phyloP scores from a whole-genome alignment of 2,113 vertebrate genomes.

The Leucosticte australis region DNA sequence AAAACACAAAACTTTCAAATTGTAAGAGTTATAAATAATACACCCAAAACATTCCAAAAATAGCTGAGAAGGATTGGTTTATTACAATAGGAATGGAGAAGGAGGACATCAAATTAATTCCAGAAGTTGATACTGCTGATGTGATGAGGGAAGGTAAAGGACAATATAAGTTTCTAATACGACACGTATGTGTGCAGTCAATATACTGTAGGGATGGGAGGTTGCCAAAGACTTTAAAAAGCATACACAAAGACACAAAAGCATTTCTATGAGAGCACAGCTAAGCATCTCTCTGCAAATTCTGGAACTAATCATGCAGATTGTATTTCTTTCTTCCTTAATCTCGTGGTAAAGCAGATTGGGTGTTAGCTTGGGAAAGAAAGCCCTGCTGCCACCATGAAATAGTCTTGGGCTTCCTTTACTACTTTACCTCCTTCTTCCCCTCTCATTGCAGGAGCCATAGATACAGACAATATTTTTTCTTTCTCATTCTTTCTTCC shows the following conservation, averaged over 20 bases:
- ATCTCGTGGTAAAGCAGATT: not conserved
- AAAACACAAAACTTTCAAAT: not conserved
- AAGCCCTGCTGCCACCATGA: not conserved
- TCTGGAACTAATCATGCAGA: slow-evolving; percentile 36
- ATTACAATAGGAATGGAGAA: not conserved
- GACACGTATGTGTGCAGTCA: not conserved
- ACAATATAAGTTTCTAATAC: not conserved
- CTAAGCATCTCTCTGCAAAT: slow-evolving; percentile 10
- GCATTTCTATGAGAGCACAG: not conserved
- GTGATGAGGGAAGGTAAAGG: slow-evolving; percentile 17
- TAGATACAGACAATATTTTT: not conserved
- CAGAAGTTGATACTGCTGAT: slow-evolving; percentile 1
- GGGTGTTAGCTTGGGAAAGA: slow-evolving; percentile 6
- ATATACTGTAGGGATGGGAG: not conserved
- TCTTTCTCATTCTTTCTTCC: not conserved
- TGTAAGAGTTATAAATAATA: not conserved
- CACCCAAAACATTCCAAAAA: not conserved
- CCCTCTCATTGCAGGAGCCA: not conserved
- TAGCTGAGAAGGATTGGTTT: not conserved
- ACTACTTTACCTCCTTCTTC: not conserved
- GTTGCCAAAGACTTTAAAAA: slow-evolving; percentile 18
- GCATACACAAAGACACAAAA: not conserved
- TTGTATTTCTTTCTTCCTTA: slow-evolving; percentile 16
- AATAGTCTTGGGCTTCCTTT: not conserved
- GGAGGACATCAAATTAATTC: slow-evolving; percentile 29